Conservation (phyloP, 2,113 vertebrate genomes). For the Heterochromis multidens region DNA sequence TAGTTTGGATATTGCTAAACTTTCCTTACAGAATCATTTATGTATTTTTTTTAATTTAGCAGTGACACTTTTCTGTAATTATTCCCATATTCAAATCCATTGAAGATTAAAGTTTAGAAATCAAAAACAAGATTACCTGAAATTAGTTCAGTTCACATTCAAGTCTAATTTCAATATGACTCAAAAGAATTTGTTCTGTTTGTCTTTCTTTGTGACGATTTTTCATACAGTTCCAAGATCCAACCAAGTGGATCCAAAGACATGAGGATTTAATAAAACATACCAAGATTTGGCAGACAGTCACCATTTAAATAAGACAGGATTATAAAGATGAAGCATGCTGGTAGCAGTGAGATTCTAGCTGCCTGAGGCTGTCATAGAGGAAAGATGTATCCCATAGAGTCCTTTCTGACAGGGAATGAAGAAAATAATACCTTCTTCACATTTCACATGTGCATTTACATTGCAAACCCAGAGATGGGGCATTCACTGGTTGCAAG, state of each 20-base stretch:
- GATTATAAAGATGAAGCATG: slow-evolving; percentile 43
- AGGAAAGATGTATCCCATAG: slow-evolving; percentile 20
- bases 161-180: slow-evolving; percentile 1
- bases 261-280: slow-evolving; percentile 48
- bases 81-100: background rate
- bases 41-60: background rate
- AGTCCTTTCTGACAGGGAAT: slow-evolving; percentile 6
- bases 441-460: background rate
- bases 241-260: slow-evolving; percentile 27
- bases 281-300: slow-evolving; percentile 38
- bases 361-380: slow-evolving; percentile 27
- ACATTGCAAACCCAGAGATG: background rate
- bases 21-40: slow-evolving; percentile 3
- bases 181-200: background rate
- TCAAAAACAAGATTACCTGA: slow-evolving; percentile 26
- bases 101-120: slow-evolving; percentile 4
- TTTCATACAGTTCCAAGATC: slow-evolving; percentile 18
- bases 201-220: background rate
- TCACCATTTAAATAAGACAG: slow-evolving; percentile 45
- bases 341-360: slow-evolving; percentile 29
- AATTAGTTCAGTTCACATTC: slow-evolving; percentile 25
- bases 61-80: background rate
- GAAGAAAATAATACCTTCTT: slow-evolving; percentile 10
- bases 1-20: slow-evolving; percentile 1
- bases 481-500: background rate